Conservation (phyloP, 2,113 vertebrate genomes). For the Amblyornis subalaris region DNA sequence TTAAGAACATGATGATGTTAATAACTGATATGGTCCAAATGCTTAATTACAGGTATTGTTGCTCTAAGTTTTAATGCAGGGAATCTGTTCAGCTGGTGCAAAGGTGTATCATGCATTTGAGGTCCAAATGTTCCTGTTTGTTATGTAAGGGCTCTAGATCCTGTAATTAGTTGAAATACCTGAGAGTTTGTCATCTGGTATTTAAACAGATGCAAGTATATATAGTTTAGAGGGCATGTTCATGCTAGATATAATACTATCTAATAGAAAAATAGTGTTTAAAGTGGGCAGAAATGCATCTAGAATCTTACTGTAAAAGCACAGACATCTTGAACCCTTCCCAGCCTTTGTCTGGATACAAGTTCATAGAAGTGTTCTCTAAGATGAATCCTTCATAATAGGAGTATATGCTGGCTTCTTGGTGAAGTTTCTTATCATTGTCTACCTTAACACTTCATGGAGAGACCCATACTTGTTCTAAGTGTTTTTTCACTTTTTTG, state of each 20-base stretch:
- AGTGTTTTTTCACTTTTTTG: not conserved
- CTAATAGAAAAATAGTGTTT: not conserved
- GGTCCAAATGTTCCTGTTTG: not conserved
- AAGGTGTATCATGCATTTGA: not conserved
- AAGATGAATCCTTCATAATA: not conserved
- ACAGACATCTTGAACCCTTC: not conserved
- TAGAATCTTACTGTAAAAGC: not conserved
- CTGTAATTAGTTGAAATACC: not conserved
- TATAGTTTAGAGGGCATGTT: not conserved
- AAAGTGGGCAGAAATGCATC: not conserved
- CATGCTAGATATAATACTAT: not conserved
- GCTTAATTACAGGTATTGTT: not conserved
- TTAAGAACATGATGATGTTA: not conserved
- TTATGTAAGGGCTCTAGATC: not conserved
- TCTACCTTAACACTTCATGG: not conserved
- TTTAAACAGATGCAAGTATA: not conserved
- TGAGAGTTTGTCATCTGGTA: not conserved
- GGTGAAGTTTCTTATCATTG: not conserved
- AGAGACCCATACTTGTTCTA: not conserved
- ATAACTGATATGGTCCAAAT: not conserved
- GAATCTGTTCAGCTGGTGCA: not conserved
- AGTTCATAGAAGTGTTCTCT: not conserved
- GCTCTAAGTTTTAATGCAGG: not conserved
- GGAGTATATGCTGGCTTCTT: not conserved
- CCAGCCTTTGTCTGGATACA: not conserved